phyloP scores from a whole-genome alignment of 2,113 vertebrate genomes.

The Hyperopisus bebe region DNA sequence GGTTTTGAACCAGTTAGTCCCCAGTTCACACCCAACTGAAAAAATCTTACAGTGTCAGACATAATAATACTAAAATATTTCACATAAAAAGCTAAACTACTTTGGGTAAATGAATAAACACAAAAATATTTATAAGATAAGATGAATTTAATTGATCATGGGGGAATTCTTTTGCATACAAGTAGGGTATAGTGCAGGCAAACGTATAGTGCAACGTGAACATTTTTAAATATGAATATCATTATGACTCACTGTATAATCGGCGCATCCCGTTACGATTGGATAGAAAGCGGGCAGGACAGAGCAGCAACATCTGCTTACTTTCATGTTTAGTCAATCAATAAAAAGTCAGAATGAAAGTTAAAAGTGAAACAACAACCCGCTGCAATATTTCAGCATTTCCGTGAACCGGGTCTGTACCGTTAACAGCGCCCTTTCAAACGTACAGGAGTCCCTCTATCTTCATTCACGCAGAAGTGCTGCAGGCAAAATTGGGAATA shows the following conservation, averaged over 20 bases:
- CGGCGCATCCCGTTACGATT: not conserved
- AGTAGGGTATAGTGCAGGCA: not conserved
- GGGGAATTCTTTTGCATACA: not conserved
- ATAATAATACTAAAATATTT: not conserved
- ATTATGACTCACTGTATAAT: not conserved
- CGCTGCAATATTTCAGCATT: not conserved
- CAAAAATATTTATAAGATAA: not conserved
- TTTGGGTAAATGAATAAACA: not conserved
- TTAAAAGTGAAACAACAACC: not conserved
- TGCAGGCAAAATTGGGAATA: not conserved
- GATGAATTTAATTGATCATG: not conserved
- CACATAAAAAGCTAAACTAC: not conserved
- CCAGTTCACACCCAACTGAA: not conserved
- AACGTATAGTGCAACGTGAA: not conserved
- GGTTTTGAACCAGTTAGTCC: not conserved
- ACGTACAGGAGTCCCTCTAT: not conserved
- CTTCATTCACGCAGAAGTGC: not conserved
- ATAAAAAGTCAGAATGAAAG: constrained; percentile 1
- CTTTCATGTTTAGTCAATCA: not conserved
- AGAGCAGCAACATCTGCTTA: not conserved
- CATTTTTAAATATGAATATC: not conserved
- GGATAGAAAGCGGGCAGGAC: not conserved
- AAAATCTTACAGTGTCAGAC: not conserved
- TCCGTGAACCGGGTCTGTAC: not conserved
- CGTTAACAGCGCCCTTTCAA: not conserved